Percentiles rank a stretch among this genome's conserved stretches.
phyloP scores from a whole-genome alignment of 1,140 invertebrate species.

The Ctenoplectra terminalis region DNA sequence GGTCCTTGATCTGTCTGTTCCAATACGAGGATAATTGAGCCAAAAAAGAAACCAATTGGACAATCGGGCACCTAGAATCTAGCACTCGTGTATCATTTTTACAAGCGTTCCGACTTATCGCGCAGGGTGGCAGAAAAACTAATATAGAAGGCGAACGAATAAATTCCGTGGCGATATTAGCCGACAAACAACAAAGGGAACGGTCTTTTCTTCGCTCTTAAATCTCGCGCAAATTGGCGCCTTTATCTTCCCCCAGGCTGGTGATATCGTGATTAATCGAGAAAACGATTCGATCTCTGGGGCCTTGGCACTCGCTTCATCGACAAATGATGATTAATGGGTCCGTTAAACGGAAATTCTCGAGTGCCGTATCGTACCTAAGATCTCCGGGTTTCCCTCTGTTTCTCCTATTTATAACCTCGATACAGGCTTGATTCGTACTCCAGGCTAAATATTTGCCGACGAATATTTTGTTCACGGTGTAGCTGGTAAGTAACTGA shows the following conservation, averaged over 20 bases:
- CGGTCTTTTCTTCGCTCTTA: slow-evolving; percentile 7
- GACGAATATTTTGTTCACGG: neutral
- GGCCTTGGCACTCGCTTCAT: slow-evolving; percentile 59
- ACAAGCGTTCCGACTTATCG: neutral
- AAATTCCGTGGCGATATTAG: slow-evolving; percentile 52
- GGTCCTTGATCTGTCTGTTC: too few relatives aligned
- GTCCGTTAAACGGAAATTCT: slow-evolving; percentile 30
- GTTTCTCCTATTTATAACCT: slow-evolving; percentile 33
- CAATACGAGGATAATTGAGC: neutral
- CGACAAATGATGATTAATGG: slow-evolving; percentile 80
- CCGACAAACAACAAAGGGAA: slow-evolving; percentile 44
- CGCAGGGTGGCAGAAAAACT: neutral
- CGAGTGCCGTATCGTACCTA: slow-evolving; percentile 41
- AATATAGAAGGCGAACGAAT: slow-evolving; percentile 19
- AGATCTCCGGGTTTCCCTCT: slow-evolving; percentile 45
- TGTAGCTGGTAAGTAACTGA: neutral
- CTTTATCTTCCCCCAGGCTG: slow-evolving; percentile 52
- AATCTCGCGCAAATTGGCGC: slow-evolving; percentile 24
- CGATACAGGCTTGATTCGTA: slow-evolving; percentile 2
- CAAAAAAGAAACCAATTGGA: too few relatives aligned
- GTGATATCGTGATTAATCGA: slow-evolving; percentile 76
- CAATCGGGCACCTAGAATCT: neutral
- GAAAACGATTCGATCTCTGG: slow-evolving; percentile 73
- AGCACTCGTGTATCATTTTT: neutral
- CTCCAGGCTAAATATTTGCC: neutral